A percentile compares a stretch with the other conserved stretches of the same genome.
phyloP scores from a whole-genome alignment of 2,888 invertebrate species.

The Lepidochitona cinerea region DNA sequence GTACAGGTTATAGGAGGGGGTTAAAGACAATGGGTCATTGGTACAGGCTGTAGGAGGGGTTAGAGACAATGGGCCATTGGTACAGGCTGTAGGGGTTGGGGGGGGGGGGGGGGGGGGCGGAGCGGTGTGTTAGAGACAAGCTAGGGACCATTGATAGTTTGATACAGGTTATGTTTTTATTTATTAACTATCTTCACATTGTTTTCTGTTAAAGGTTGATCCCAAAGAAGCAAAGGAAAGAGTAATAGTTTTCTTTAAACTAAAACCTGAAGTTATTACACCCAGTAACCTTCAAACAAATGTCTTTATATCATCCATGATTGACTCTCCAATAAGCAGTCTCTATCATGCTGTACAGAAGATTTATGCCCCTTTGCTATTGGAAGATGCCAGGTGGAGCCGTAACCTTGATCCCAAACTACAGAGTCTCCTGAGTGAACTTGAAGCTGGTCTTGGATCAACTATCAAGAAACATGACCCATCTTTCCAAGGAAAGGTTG shows the following conservation, averaged over 20 bases:
- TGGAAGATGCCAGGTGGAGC: conserved; percentile 70
- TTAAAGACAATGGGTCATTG: too few relatives aligned
- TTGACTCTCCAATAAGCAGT: conserved; percentile 76
- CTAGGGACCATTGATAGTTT: too few relatives aligned
- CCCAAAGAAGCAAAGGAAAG: conserved; percentile 68
- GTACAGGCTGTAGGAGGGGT: too few relatives aligned
- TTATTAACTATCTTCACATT: too few relatives aligned
- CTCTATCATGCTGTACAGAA: conserved; percentile 78
- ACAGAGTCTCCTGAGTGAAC: conserved; percentile 71
- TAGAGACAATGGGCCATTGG: too few relatives aligned
- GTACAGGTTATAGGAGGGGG: too few relatives aligned
- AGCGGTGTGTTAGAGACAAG: too few relatives aligned
- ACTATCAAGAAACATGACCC: conserved; percentile 67
- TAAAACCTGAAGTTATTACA: conserved; percentile 75
- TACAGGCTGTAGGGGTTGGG: too few relatives aligned
- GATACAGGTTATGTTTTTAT: too few relatives aligned
- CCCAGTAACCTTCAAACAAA: conserved; percentile 76
- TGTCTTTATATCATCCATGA: conserved; percentile 76
- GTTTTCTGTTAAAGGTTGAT: too few relatives aligned
- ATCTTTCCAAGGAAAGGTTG: conserved; percentile 44
- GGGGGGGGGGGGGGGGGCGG: too few relatives aligned
- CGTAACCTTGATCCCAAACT: conserved; percentile 72
- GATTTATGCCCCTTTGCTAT: conserved; percentile 73
- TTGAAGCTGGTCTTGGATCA: conserved; percentile 72
- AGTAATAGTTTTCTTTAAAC: conserved; percentile 77